These are phyloP conservation scores for Bovichtus variegatus DNA, from an alignment of 2,797 vertebrate species.

Conservation along the genomic window DNA sequence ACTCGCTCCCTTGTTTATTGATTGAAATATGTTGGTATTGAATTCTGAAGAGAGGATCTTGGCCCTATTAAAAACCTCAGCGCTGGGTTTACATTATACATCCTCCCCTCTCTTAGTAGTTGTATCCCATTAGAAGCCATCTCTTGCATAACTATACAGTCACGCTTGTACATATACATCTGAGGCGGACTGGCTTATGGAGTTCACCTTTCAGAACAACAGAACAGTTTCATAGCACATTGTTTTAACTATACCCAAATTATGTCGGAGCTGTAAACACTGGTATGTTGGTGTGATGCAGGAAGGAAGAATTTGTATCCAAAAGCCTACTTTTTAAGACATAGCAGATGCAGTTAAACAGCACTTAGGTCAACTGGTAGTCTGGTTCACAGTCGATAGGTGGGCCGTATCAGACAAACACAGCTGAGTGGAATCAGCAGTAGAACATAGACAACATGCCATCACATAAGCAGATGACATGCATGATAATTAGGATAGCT, in stretches of 20 bases:
- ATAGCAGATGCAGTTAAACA: neutral
- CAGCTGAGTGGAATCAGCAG: neutral
- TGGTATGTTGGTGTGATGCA: neutral
- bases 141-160: neutral
- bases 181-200: neutral
- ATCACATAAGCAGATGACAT: slow-evolving; percentile 14
- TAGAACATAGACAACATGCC: slow-evolving; percentile 1
- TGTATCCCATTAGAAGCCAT: neutral
- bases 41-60: neutral
- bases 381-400: slow-evolving; percentile 5
- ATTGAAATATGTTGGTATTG: neutral
- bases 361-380: neutral
- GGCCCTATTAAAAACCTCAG: slow-evolving; percentile 7
- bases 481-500: slow-evolving; percentile 18
- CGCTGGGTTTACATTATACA: slow-evolving; percentile 15
- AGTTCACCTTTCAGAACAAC: neutral
- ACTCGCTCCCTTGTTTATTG: neutral
- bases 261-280: neutral
- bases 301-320: neutral
- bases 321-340: neutral
- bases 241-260: neutral
- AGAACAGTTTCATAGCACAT: neutral
- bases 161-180: neutral
- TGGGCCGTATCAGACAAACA: slow-evolving; percentile 6
- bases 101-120: neutral